Conservation (phyloP, 2,113 vertebrate genomes). For the Gallinago jamesoni region DNA sequence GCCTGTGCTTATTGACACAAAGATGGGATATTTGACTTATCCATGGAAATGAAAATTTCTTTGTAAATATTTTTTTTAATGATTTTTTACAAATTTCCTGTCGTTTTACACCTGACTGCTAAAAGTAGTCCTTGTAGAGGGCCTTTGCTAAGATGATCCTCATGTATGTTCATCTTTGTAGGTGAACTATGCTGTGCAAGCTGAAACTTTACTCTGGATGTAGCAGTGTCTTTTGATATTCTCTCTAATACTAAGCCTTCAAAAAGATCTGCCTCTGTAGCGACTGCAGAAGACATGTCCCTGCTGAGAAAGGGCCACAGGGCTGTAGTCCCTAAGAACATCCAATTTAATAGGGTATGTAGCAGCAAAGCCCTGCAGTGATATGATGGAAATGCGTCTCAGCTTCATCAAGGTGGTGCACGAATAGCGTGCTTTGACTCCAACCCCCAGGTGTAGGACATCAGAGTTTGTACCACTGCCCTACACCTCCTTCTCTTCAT, state of each 20-base stretch:
- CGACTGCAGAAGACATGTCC: not conserved
- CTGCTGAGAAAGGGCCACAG: not conserved
- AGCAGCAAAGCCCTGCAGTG: not conserved
- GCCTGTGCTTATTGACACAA: not conserved
- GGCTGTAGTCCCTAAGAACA: not conserved
- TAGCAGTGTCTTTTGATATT: not conserved
- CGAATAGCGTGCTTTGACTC: not conserved
- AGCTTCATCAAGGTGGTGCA: fast-evolving
- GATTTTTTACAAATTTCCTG: not conserved
- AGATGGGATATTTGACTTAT: not conserved
- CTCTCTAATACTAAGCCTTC: not conserved
- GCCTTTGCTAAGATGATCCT: not conserved
- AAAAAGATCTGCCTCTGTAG: not conserved
- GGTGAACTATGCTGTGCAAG: not conserved
- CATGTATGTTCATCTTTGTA: not conserved
- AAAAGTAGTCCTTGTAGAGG: not conserved
- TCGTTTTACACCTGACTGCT: not conserved
- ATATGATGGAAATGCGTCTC: fast-evolving
- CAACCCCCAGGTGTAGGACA: fast-evolving
- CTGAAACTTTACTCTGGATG: not conserved
- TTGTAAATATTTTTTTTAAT: not conserved
- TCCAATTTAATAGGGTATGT: not conserved
- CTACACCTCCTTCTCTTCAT: not conserved
- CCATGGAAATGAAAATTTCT: not conserved
- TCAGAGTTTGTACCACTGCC: not conserved